phyloP scores from a whole-genome alignment of 2,113 vertebrate genomes.

The Ictidomys tridecemlineatus region DNA sequence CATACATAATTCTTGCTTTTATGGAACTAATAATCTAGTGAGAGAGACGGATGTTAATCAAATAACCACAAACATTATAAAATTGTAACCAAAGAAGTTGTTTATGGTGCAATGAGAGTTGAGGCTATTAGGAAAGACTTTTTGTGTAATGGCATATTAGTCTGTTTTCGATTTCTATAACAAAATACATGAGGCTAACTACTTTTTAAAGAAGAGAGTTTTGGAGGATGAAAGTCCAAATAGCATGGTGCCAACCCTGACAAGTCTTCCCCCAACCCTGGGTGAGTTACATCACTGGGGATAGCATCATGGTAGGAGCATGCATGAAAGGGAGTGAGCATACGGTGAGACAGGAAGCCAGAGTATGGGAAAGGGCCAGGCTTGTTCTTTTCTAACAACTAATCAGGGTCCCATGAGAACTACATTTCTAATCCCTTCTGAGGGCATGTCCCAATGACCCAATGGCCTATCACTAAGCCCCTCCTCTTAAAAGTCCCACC shows the following conservation, averaged over 20 bases:
- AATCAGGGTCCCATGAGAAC: neutral
- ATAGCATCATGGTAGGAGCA: neutral
- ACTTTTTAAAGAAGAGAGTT: neutral
- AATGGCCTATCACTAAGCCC: neutral
- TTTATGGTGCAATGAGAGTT: neutral
- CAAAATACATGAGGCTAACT: neutral
- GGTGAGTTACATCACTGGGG: neutral
- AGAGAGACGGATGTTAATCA: neutral
- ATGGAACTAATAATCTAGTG: neutral
- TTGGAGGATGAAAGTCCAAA: slow-evolving; percentile 7
- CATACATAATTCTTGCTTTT: neutral
- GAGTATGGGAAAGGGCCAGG: neutral
- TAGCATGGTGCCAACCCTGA: neutral
- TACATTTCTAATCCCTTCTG: neutral
- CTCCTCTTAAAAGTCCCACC: neutral
- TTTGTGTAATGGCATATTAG: neutral
- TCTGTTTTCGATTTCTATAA: neutral
- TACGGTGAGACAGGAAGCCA: neutral
- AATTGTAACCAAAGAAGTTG: neutral
- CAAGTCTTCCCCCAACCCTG: too few relatives aligned
- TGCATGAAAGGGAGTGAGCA: neutral
- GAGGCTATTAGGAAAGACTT: neutral
- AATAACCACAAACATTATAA: neutral
- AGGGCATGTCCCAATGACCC: neutral
- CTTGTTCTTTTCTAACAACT: neutral